These are phyloP conservation scores for Lathronympha strigana DNA, from an alignment of 2,888 invertebrate species.

Conservation along the genomic window DNA sequence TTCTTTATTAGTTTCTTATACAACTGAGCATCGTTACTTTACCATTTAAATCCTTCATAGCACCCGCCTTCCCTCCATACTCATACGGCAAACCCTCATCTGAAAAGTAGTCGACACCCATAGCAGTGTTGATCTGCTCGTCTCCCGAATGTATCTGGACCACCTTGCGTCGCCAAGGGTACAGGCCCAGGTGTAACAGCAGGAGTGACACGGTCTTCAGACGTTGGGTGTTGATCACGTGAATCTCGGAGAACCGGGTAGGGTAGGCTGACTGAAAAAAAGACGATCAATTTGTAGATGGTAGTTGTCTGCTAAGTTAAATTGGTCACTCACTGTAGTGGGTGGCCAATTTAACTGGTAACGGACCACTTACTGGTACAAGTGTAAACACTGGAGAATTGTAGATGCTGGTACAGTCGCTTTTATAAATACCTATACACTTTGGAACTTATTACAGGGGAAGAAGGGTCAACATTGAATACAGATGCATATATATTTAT, in stretches of 20 bases:
- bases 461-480: too few species aligned
- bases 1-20: too few species aligned
- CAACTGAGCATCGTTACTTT: too few species aligned
- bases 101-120: slow-evolving; percentile 86
- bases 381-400: too few species aligned
- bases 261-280: slow-evolving; percentile 90
- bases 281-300: slow-evolving; percentile 1
- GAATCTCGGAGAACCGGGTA: slow-evolving; percentile 91
- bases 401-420: too few species aligned
- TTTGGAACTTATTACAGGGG: too few species aligned
- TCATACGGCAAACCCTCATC: slow-evolving; percentile 90
- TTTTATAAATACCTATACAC: too few species aligned
- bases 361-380: too few species aligned
- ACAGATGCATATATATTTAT: too few species aligned
- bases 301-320: too few species aligned
- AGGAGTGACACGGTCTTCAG: slow-evolving; percentile 88
- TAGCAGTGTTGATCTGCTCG: slow-evolving; percentile 64
- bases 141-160: slow-evolving; percentile 66
- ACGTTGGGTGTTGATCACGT: slow-evolving; percentile 90
- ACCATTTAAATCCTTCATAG: slow-evolving; percentile 89
- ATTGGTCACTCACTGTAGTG: too few species aligned
- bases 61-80: slow-evolving; percentile 92
- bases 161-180: slow-evolving; percentile 75
- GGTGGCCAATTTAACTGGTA: too few species aligned
- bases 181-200: slow-evolving; percentile 74